Conservation (phyloP, 2,888 invertebrate species). For the Cepaea hortensis region DNA sequence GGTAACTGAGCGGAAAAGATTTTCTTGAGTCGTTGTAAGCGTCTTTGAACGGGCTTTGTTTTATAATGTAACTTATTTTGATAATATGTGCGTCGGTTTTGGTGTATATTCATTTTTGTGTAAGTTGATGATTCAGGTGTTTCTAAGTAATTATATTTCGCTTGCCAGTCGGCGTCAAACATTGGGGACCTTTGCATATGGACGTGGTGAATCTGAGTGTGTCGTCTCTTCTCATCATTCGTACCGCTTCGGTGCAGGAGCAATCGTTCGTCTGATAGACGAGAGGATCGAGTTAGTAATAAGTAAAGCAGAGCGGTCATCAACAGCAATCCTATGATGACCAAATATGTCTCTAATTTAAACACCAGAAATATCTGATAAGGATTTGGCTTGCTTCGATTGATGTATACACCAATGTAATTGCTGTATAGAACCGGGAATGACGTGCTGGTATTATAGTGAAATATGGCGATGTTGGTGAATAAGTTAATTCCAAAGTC, state of each 20-base stretch:
- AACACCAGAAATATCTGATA: conserved; percentile 9
- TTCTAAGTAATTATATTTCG: neutral
- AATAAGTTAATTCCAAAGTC: conserved; percentile 15
- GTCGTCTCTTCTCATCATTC: too few species aligned
- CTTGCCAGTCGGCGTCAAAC: conserved; percentile 3
- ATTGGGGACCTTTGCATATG: neutral
- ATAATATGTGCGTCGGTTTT: neutral
- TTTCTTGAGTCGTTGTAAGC: too few species aligned
- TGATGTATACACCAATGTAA: conserved; percentile 8
- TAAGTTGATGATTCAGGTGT: neutral
- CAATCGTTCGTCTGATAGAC: neutral
- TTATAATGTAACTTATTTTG: too few species aligned
- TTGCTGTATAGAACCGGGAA: conserved; percentile 15
- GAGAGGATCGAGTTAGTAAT: neutral
- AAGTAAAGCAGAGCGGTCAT: neutral
- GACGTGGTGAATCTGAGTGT: neutral
- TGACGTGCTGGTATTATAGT: neutral
- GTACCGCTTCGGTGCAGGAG: too few species aligned
- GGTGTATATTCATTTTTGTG: neutral
- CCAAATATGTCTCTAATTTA: neutral
- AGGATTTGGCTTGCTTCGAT: neutral
- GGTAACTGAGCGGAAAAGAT: too few species aligned
- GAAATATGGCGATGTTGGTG: neutral
- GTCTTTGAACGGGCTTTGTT: too few species aligned
- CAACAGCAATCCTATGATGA: neutral